Evolutionary conservation across 2,888 invertebrate genomes (phyloP).

Genomic region (Polyploca ridens): DNA sequence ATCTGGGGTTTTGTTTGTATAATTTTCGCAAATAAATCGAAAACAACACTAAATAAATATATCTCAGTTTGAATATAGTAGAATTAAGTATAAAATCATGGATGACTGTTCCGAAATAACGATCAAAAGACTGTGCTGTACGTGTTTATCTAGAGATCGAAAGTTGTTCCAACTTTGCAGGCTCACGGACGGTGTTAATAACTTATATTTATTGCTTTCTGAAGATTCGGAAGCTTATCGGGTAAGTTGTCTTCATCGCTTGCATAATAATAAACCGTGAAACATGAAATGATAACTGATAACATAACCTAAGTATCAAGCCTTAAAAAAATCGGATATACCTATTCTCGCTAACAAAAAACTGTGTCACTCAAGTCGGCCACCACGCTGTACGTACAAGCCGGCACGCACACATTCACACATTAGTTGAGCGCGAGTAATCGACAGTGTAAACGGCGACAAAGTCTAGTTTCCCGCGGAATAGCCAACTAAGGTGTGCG

Average conservation of each 20-base stretch:
- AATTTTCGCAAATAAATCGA: no score
- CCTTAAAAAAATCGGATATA: neutral
- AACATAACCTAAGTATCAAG: no score
- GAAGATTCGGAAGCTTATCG: slow-evolving; percentile 61
- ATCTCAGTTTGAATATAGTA: neutral
- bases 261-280: neutral
- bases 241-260: slow-evolving; percentile 39
- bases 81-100: slow-evolving; percentile 36
- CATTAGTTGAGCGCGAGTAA: no score
- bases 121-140: slow-evolving; percentile 61
- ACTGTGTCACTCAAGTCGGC: no score
- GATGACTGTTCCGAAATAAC: slow-evolving; percentile 42
- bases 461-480: no score
- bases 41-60: no score
- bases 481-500: no score
- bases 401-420: no score
- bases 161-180: slow-evolving; percentile 57
- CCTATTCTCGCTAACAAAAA: slow-evolving; percentile 20
- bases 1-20: no score
- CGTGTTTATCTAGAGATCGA: slow-evolving; percentile 61
- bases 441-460: no score
- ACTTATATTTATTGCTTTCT: slow-evolving; percentile 60
- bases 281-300: neutral
- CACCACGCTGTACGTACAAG: no score
- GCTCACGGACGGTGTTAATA: slow-evolving; percentile 60